phyloP scores from a whole-genome alignment of 2,888 invertebrate genomes.

The Spisula solida region DNA sequence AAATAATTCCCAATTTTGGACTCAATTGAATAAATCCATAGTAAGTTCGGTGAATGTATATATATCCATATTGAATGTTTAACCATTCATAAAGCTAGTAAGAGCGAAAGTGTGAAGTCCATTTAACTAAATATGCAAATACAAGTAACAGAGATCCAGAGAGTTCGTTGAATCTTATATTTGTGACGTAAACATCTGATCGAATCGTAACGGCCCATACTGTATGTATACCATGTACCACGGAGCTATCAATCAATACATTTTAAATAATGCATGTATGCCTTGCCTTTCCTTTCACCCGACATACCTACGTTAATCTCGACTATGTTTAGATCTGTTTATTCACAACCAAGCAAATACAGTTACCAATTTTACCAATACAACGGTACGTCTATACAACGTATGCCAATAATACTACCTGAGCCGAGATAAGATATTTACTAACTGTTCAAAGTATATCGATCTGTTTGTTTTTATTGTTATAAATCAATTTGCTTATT shows the following conservation, averaged over 20 bases:
- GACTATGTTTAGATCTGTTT: conserved; percentile 42
- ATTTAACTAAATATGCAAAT: neutral
- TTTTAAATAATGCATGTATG: conserved; percentile 43
- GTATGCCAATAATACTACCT: neutral
- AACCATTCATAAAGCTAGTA: neutral
- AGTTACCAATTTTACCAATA: conserved; percentile 24
- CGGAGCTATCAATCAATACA: conserved; percentile 45
- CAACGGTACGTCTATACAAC: neutral
- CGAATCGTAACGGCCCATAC: conserved; percentile 39
- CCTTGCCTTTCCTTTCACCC: neutral
- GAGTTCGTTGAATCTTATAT: conserved; percentile 15
- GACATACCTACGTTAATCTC: conserved; percentile 27
- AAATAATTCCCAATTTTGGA: neutral
- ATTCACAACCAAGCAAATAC: conserved; percentile 32
- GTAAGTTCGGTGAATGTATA: neutral
- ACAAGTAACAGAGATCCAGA: too few relatives aligned
- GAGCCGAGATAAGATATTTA: neutral
- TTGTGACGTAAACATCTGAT: conserved; percentile 5
- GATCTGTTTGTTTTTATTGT: conserved; percentile 27
- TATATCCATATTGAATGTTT: conserved; percentile 3
- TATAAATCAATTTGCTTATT: too few relatives aligned
- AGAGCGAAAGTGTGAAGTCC: neutral
- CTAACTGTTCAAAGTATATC: neutral
- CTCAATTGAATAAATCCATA: neutral
- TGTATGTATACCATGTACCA: too few relatives aligned